A percentile compares a stretch with the other conserved stretches of the same genome.
Evolutionary conservation across 64 coral and sea anemone species (phyloP).

Genomic region (Porites lutea): DNA sequence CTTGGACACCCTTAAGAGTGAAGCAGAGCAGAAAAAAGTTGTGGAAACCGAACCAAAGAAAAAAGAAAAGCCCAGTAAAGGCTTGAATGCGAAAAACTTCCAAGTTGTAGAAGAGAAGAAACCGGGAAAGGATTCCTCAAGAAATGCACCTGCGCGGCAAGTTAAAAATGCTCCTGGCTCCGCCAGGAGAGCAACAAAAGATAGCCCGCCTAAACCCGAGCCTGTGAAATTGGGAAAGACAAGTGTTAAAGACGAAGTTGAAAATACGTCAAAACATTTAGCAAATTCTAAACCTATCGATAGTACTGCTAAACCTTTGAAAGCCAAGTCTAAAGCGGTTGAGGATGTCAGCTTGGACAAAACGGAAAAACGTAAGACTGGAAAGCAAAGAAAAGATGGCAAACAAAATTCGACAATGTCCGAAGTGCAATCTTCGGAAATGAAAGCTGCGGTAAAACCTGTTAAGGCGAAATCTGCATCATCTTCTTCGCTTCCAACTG

Average conservation of each 20-base stretch:
- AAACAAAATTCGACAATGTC: neutral
- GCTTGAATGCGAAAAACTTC: neutral
- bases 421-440: neutral
- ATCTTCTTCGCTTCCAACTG: neutral
- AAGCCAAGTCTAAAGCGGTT: conserved; percentile 15
- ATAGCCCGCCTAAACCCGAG: neutral
- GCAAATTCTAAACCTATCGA: neutral
- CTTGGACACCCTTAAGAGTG: conserved; percentile 31
- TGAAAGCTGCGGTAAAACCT: neutral
- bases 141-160: neutral
- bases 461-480: conserved; percentile 32
- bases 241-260: neutral
- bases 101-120: neutral
- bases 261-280: neutral
- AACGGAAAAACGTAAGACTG: neutral
- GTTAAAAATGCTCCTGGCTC: conserved; percentile 1
- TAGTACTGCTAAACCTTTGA: neutral
- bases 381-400: conserved; percentile 21
- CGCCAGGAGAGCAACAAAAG: conserved; percentile 8
- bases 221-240: conserved; percentile 16
- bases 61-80: conserved; percentile 4
- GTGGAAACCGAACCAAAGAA: conserved; percentile 4
- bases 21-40: conserved; percentile 6
- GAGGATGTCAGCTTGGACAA: neutral
- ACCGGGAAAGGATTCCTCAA: neutral